These are phyloP conservation scores for Psammodynastes pulverulentus DNA, from an alignment of 2,113 vertebrate species.

Conservation along the genomic window DNA sequence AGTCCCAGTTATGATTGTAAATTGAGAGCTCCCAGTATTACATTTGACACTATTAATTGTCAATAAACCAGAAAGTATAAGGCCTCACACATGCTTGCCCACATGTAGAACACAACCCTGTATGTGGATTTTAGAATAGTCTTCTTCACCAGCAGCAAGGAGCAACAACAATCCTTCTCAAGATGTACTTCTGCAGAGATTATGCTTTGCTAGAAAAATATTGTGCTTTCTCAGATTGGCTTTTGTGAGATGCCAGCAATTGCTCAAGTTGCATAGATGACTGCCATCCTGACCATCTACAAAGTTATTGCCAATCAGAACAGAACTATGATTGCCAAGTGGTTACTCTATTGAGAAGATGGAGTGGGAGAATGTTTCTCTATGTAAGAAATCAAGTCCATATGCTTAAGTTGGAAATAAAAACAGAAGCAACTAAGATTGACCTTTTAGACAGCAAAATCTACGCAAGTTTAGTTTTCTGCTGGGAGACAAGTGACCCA, in stretches of 20 bases:
- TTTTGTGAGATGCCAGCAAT: neutral
- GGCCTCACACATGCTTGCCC: neutral
- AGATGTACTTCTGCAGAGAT: neutral
- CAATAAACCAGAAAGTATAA: neutral
- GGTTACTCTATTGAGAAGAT: neutral
- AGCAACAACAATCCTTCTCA: neutral
- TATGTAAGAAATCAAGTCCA: neutral
- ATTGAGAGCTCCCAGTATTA: neutral
- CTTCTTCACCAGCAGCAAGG: neutral
- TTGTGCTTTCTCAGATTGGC: neutral
- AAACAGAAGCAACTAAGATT: neutral
- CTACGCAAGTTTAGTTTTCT: neutral
- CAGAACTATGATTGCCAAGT: neutral
- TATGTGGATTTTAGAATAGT: neutral
- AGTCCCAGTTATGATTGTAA: no score
- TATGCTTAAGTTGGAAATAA: neutral
- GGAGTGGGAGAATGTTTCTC: neutral
- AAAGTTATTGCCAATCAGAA: neutral
- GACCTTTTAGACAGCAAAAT: neutral
- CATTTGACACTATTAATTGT: neutral
- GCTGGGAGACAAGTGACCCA: neutral
- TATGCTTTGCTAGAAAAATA: neutral
- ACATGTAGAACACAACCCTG: neutral
- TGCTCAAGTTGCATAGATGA: neutral
- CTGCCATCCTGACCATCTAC: neutral